Evolutionary conservation across 2,888 invertebrate species (phyloP).

Genomic region (Sepiola atlantica): DNA sequence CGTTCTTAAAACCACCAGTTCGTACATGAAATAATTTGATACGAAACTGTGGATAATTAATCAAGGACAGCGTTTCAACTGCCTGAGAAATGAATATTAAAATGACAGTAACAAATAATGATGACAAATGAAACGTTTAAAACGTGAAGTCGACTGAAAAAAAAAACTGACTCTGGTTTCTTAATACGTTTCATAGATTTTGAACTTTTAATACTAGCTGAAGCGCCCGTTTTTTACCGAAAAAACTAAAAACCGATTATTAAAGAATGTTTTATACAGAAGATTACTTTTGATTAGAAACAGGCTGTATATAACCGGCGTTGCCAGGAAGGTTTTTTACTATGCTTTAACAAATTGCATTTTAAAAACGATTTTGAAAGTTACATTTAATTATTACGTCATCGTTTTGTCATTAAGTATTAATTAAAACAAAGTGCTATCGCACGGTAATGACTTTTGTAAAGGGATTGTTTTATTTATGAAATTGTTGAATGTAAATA

Average conservation of each 20-base stretch:
- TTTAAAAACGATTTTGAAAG: too few species aligned
- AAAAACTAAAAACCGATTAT: too few species aligned
- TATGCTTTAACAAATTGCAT: too few species aligned
- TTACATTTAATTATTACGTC: too few species aligned
- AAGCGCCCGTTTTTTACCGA: background rate
- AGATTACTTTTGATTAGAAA: background rate
- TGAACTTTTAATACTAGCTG: background rate
- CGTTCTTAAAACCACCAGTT: too few species aligned
- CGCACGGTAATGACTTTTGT: too few species aligned
- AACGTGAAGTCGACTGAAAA: background rate
- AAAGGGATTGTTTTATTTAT: too few species aligned
- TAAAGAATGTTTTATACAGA: too few species aligned
- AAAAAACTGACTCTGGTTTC: background rate
- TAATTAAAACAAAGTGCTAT: too few species aligned
- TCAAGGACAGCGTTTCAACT: background rate
- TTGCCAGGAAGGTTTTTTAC: background rate
- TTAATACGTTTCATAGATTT: background rate
- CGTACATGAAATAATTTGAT: background rate
- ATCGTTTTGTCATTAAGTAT: too few species aligned
- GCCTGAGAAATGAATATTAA: background rate
- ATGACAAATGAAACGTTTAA: background rate
- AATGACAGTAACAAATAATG: background rate
- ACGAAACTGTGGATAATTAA: background rate
- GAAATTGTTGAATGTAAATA: too few species aligned
- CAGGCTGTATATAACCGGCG: background rate